Base-by-base conservation (phyloP, 2,888 invertebrate species). In the Erynnis tages region DNA sequence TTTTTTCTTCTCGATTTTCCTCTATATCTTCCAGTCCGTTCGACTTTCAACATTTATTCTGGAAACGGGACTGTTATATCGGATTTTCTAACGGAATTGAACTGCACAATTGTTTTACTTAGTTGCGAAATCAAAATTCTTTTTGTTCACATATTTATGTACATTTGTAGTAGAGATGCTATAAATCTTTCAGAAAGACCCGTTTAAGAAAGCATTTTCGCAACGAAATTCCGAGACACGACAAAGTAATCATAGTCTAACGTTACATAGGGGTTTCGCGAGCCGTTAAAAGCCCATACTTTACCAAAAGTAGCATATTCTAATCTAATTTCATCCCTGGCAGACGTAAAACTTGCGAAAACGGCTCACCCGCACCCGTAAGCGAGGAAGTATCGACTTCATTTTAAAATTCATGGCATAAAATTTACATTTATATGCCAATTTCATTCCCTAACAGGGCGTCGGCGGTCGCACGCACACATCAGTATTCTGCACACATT, bases 361-460 rank as follows among this genome's bases (percentile, higher is more conserved):
- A 76, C 71, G 74, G 73, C 79, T 76, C 76, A 65, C 72, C 65
- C 70, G 67, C 65, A 63, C 66, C 74, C 71, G 71, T 74, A 73
- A 82, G 79, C 79, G 76, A 73, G 84, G 81, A 86, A 85, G 84
- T 85, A 87, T 88, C 82, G 86, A 82, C 86, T 87, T 79, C 82
- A 86, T 88, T 89, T 88, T 89, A 89, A 89, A 89, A 89, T 89
- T 89, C 89, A 89, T 88, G 76, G 88, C 88, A 87, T 88, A 87
- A 89, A 88, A 89, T 89, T 88, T 87, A 88, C 89, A 88, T 89
- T 88, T 88, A 88, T 88, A 88, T 88, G 88, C 89, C 89, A 87
- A 89, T 89, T 89, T 89, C 84, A 86, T 86, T 84, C 83, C 85
- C 79, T 83, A 86, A 84, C 84, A 82, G 85, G 79, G 83, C 81